Conservation (phyloP, 2,888 invertebrate genomes). For the Agrochola litura region DNA sequence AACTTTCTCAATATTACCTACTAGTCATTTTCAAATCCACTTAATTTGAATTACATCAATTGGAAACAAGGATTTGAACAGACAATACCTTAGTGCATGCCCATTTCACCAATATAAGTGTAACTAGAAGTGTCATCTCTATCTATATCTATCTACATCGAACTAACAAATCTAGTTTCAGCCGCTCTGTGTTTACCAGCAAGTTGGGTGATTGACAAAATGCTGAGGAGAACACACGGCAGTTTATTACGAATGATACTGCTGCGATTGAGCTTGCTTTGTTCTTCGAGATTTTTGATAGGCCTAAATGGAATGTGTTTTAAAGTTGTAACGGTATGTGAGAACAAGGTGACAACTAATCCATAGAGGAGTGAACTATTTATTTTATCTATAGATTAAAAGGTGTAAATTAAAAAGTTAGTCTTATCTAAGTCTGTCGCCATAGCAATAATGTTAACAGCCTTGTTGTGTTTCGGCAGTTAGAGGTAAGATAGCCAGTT, state of each 20-base stretch:
- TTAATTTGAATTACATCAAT: not conserved
- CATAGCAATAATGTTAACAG: too few relatives aligned
- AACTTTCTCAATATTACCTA: not conserved
- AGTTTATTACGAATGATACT: not conserved
- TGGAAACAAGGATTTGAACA: not conserved
- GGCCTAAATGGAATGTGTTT: too few relatives aligned
- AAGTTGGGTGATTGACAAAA: conserved; percentile 60
- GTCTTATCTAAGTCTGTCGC: too few relatives aligned
- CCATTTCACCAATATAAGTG: not conserved
- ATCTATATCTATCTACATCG: conserved; percentile 31
- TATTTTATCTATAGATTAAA: too few relatives aligned
- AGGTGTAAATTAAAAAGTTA: too few relatives aligned
- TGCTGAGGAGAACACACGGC: conserved; percentile 30
- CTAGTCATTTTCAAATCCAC: not conserved
- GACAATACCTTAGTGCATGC: not conserved
- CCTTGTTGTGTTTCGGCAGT: too few relatives aligned
- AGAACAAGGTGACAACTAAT: too few relatives aligned
- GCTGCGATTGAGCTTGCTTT: not conserved
- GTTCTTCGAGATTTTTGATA: too few relatives aligned
- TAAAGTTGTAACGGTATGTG: too few relatives aligned
- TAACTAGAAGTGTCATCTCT: not conserved
- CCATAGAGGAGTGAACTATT: too few relatives aligned
- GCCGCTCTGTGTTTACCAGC: conserved; percentile 59
- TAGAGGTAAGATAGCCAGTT: too few relatives aligned
- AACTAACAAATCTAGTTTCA: conserved; percentile 63